Evolutionary conservation across 2,797 vertebrate genomes (phyloP).

Genomic region (Steatocranus sp.): DNA sequence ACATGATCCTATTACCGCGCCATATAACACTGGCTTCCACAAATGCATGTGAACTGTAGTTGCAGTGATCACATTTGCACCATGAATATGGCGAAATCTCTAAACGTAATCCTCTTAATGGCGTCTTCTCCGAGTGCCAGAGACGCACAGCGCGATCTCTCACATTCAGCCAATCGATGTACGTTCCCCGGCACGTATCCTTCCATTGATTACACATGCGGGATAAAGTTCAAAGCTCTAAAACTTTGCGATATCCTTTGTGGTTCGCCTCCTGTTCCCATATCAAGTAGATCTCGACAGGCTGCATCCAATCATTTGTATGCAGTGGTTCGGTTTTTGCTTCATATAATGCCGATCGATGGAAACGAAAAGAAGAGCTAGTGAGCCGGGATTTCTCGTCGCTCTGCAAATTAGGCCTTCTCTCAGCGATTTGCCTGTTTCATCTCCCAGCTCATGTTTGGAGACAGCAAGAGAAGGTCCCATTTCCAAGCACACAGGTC

Average conservation of each 20-base stretch:
- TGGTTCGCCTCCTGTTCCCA: conserved; percentile 11
- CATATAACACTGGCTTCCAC: background rate
- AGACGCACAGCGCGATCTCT: background rate
- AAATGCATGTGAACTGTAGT: conserved; percentile 12
- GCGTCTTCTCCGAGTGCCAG: background rate
- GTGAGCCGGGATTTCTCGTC: conserved; percentile 41
- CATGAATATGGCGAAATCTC: conserved; percentile 31
- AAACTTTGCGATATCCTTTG: conserved; percentile 56
- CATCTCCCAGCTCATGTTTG: conserved; percentile 53
- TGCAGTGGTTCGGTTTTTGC: conserved; percentile 5
- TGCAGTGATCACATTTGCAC: conserved; percentile 30
- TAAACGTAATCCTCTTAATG: conserved; percentile 42
- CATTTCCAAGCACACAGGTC: conserved; percentile 22
- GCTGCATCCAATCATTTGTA: conserved; percentile 49
- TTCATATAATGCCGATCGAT: conserved; percentile 59
- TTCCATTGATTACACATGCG: conserved; percentile 43
- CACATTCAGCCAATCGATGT: conserved; percentile 23
- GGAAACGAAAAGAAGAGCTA: conserved; percentile 14
- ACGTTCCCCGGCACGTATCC: background rate
- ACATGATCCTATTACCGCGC: conserved; percentile 34
- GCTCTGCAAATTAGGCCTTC: conserved; percentile 63
- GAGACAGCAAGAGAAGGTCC: conserved; percentile 1
- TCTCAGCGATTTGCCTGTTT: conserved; percentile 54
- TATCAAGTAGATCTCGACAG: conserved; percentile 22
- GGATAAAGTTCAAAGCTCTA: conserved; percentile 46